Percentiles rank a stretch among this genome's conserved stretches.
phyloP scores from a whole-genome alignment of 2,888 invertebrate species.

The Sinelater perroti region DNA sequence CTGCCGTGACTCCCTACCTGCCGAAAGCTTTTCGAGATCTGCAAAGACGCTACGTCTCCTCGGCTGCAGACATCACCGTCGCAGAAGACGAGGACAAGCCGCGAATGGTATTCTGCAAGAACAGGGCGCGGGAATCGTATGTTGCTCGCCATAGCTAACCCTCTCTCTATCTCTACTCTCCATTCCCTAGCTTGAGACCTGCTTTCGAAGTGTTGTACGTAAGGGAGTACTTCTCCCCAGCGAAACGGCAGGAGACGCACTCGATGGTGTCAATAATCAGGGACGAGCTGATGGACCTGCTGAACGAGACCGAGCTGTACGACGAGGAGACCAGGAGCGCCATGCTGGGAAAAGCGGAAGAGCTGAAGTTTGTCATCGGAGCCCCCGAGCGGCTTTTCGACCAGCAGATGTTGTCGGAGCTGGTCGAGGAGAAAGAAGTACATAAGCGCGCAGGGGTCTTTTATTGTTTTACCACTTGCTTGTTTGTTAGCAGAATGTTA shows the following conservation, averaged over 20 bases:
- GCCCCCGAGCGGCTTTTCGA: conserved; percentile 26
- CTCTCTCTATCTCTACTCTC: not conserved
- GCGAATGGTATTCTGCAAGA: conserved; percentile 23
- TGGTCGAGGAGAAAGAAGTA: conserved; percentile 25
- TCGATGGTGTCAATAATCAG: conserved; percentile 10
- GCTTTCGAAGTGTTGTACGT: conserved; percentile 24
- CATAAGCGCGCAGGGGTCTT: not conserved
- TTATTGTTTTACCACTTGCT: not conserved
- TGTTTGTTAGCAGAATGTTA: conserved; percentile 20
- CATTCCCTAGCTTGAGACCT: conserved; percentile 22
- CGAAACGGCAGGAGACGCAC: conserved; percentile 7
- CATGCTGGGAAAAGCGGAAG: conserved; percentile 29
- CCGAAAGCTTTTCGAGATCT: conserved; percentile 21
- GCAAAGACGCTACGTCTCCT: not conserved
- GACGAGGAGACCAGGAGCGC: conserved; percentile 25
- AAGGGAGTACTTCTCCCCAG: conserved; percentile 17
- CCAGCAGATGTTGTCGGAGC: conserved; percentile 5
- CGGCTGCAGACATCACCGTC: not conserved
- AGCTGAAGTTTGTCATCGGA: conserved; percentile 20
- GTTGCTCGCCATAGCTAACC: not conserved
- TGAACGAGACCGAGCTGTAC: conserved; percentile 25
- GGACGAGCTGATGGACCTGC: conserved; percentile 13
- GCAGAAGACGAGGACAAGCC: not conserved
- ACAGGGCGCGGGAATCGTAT: conserved; percentile 19
- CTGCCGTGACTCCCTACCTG: conserved; percentile 18